A percentile compares a stretch with the other conserved stretches of the same genome.
Conservation (phyloP, 1,140 invertebrate genomes). For the Ylistrum balloti region DNA sequence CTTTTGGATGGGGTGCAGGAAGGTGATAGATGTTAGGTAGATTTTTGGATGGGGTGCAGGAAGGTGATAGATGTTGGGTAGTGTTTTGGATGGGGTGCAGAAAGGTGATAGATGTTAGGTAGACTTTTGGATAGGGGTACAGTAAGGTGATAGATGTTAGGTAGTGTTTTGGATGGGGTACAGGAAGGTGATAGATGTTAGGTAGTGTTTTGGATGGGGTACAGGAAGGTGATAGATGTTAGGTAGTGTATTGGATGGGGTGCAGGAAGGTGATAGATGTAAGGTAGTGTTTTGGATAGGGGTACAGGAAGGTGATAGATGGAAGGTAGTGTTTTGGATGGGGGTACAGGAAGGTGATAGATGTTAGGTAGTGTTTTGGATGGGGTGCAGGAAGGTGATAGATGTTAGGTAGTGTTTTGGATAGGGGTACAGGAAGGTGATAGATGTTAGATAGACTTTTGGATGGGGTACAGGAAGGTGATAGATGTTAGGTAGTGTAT, state of each 20-base stretch:
- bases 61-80: background rate
- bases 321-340: too few species aligned
- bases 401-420: background rate
- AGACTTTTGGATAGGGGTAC: background rate
- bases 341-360: too few species aligned
- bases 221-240: background rate
- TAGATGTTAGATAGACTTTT: too few species aligned
- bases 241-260: background rate
- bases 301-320: too few species aligned
- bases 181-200: too few species aligned
- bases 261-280: background rate
- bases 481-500: background rate
- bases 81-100: background rate
- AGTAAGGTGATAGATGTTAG: background rate
- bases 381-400: background rate
- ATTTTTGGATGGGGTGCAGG: background rate
- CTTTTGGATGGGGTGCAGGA: background rate
- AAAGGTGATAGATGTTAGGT: too few species aligned
- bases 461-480: background rate
- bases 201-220: background rate
- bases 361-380: background rate
- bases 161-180: background rate
- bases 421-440: background rate
- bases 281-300: background rate
- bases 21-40: background rate